These are phyloP conservation scores for Conopomorpha cramerella DNA, from an alignment of 1,140 invertebrate genomes.

Conservation along the genomic window DNA sequence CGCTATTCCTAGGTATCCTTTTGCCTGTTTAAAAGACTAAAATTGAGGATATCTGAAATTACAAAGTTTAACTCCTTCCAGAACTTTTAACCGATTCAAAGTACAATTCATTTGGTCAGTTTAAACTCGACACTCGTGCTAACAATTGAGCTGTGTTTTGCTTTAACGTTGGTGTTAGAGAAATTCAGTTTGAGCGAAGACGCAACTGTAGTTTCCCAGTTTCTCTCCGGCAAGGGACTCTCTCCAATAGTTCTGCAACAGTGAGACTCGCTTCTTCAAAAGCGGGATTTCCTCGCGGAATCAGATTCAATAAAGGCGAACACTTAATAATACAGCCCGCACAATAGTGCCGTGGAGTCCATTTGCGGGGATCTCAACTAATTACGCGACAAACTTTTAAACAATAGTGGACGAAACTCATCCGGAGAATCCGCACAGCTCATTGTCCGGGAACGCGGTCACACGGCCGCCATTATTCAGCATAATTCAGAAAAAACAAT, in stretches of 20 bases:
- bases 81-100: too few species aligned
- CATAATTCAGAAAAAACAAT: constrained; percentile 55
- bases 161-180: too few species aligned
- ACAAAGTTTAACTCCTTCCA: constrained; percentile 1
- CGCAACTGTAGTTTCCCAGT: too few species aligned
- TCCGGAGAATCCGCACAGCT: constrained; percentile 42
- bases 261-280: constrained; percentile 1
- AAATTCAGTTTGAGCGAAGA: too few species aligned
- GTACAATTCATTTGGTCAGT: too few species aligned
- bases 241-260: too few species aligned
- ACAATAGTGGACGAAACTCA: constrained; percentile 59
- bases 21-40: constrained; percentile 2
- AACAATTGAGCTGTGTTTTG: too few species aligned
- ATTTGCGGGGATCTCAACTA: constrained; percentile 51
- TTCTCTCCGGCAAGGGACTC: too few species aligned
- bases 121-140: too few species aligned
- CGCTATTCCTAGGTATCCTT: constrained; percentile 3
- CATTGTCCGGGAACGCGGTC: constrained; percentile 53
- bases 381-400: constrained; percentile 56
- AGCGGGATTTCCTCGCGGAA: constrained; percentile 11
- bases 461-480: constrained; percentile 50
- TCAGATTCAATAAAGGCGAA: constrained; percentile 22
- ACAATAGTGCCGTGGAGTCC: constrained; percentile 43
- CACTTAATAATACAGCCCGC: constrained; percentile 10
- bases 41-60: background rate